phyloP scores from a whole-genome alignment of 2,797 vertebrate species.

The Limnodromus scolopaceus region DNA sequence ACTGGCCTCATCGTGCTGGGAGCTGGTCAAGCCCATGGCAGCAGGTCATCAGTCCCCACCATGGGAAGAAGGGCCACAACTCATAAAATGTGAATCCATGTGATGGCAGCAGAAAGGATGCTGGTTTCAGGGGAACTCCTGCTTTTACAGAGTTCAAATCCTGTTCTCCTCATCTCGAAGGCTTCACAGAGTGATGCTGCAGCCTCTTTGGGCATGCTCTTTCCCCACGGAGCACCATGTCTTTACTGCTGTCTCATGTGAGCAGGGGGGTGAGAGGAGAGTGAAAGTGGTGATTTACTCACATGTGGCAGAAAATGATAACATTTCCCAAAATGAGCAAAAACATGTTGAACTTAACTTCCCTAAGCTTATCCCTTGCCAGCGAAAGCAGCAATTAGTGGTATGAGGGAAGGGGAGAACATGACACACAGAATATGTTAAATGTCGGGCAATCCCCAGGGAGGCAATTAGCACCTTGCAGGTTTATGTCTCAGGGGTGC shows the following conservation, averaged over 20 bases:
- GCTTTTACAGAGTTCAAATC: not conserved
- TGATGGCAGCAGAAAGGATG: not conserved
- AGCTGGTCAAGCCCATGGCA: not conserved
- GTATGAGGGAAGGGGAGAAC: not conserved
- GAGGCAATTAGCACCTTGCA: conserved; percentile 62
- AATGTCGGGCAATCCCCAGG: not conserved
- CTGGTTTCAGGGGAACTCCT: not conserved
- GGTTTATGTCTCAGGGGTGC: not conserved
- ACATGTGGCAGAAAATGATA: not conserved
- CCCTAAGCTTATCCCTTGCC: not conserved
- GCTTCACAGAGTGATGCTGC: not conserved
- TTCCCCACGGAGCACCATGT: not conserved
- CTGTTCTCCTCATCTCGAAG: not conserved
- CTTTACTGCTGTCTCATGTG: not conserved
- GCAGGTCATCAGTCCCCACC: too few species aligned
- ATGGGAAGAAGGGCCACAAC: not conserved
- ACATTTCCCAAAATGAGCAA: not conserved
- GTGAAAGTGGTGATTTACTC: not conserved
- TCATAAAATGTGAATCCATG: not conserved
- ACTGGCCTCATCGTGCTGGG: fast-evolving
- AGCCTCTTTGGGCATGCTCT: not conserved
- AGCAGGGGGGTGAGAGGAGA: not conserved
- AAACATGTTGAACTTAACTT: not conserved
- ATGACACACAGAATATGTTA: not conserved
- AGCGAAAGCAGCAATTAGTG: conserved; percentile 44